phyloP scores from a whole-genome alignment of 1,140 invertebrate species.

The Macrostomum lignano region DNA sequence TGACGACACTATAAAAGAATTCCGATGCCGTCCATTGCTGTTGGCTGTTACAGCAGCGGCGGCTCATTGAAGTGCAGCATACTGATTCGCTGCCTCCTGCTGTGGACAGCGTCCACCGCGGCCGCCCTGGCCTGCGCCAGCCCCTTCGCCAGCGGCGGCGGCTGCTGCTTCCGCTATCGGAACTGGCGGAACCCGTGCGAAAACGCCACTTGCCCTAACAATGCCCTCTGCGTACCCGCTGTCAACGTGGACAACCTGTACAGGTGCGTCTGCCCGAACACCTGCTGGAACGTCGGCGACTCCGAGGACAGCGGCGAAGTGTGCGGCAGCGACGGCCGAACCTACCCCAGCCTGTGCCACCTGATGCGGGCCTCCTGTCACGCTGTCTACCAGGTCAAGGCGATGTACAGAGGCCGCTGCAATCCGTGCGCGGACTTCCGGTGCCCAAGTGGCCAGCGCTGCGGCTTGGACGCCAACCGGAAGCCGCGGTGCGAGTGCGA shows the following conservation, averaged over 20 bases:
- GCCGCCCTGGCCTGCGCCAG: no score
- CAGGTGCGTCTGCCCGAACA: slow-evolving; percentile 2
- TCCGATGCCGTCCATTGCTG: no score
- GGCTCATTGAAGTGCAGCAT: no score
- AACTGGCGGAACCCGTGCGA: slow-evolving; percentile 5
- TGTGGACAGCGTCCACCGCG: no score
- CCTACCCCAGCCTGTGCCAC: slow-evolving; percentile 2
- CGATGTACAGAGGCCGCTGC: not conserved
- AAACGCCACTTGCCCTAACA: slow-evolving; percentile 1
- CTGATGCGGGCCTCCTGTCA: slow-evolving; percentile 7
- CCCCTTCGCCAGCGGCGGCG: no score
- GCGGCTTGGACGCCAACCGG: not conserved
- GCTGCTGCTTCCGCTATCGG: no score
- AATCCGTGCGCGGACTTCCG: not conserved
- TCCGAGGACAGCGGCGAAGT: not conserved
- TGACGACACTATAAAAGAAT: no score
- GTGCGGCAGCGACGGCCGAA: slow-evolving; percentile 2
- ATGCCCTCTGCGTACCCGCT: slow-evolving; percentile 4
- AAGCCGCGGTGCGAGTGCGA: not conserved
- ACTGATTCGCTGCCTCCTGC: no score
- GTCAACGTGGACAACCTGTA: not conserved
- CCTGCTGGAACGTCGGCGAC: slow-evolving; percentile 5
- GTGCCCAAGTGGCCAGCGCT: not conserved
- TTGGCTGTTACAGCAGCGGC: no score
- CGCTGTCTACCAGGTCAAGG: not conserved